Percentiles rank a stretch among this genome's conserved stretches.
Evolutionary conservation across 2,113 vertebrate genomes (phyloP).

Genomic region (Marmota flaviventris): DNA sequence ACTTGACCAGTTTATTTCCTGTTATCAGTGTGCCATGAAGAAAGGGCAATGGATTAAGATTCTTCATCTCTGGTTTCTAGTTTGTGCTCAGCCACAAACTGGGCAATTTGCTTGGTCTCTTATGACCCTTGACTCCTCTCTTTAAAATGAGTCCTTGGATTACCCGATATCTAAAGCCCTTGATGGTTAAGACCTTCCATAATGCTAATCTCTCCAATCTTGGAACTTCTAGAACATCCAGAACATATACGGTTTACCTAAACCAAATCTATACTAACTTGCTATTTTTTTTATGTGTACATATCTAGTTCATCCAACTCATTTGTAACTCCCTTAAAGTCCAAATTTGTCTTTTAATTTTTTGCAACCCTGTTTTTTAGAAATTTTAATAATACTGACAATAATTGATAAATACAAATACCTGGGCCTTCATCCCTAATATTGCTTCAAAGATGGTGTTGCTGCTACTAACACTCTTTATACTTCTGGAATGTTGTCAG

Average conservation of each 20-base stretch:
- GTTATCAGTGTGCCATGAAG: background rate
- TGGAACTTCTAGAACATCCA: background rate
- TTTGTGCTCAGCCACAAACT: background rate
- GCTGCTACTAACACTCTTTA: background rate
- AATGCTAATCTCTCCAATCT: background rate
- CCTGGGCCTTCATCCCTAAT: background rate
- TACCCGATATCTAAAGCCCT: background rate
- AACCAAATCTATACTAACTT: background rate
- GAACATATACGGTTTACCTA: background rate
- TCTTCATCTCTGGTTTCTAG: background rate
- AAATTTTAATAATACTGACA: slow-evolving; percentile 10
- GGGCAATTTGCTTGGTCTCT: background rate
- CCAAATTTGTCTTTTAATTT: background rate
- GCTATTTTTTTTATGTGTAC: background rate
- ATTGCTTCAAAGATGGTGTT: background rate
- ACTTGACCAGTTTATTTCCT: background rate
- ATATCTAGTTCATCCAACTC: background rate
- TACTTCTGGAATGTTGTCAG: background rate
- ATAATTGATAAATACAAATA: background rate
- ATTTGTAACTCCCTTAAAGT: background rate
- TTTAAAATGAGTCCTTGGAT: background rate
- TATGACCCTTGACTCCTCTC: background rate
- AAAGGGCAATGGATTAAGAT: background rate
- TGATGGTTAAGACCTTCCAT: background rate
- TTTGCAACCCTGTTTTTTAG: background rate